Conservation (phyloP, 2,888 invertebrate species). For the Noctuana brunneofusca region DNA sequence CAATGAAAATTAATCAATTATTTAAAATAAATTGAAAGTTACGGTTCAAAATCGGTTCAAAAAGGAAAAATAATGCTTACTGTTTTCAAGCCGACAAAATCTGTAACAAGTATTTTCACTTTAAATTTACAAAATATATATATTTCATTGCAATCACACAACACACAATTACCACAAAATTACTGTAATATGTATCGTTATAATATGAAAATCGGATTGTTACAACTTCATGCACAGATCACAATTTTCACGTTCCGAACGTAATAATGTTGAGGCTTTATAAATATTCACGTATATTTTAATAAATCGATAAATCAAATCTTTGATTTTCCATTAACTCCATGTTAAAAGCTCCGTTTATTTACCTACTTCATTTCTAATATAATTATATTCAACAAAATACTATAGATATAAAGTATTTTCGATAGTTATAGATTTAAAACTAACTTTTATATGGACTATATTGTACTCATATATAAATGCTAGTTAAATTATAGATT, state of each 20-base stretch:
- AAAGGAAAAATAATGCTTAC: no score
- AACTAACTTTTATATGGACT: no score
- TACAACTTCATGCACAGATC: slow-evolving; percentile 2
- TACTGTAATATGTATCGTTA: not conserved
- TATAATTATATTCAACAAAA: not conserved
- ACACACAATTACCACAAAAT: slow-evolving; percentile 10
- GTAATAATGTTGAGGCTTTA: slow-evolving; percentile 11
- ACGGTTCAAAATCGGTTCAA: no score
- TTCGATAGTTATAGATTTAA: no score
- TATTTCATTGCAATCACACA: slow-evolving; percentile 10
- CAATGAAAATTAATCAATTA: no score
- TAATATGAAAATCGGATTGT: slow-evolving; percentile 11
- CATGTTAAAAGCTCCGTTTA: not conserved
- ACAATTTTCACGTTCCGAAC: slow-evolving; percentile 5
- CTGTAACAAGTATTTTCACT: not conserved
- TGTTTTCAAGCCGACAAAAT: not conserved
- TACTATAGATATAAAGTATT: no score
- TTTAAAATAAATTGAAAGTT: no score
- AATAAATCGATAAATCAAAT: not conserved
- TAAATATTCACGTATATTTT: slow-evolving; percentile 17
- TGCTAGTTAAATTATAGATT: no score
- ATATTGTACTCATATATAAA: no score
- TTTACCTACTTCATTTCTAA: not conserved
- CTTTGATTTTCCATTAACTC: not conserved
- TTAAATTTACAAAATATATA: not conserved